These are phyloP conservation scores for Neotoma lepida DNA, from an alignment of 2,113 vertebrate species.

Conservation along the genomic window DNA sequence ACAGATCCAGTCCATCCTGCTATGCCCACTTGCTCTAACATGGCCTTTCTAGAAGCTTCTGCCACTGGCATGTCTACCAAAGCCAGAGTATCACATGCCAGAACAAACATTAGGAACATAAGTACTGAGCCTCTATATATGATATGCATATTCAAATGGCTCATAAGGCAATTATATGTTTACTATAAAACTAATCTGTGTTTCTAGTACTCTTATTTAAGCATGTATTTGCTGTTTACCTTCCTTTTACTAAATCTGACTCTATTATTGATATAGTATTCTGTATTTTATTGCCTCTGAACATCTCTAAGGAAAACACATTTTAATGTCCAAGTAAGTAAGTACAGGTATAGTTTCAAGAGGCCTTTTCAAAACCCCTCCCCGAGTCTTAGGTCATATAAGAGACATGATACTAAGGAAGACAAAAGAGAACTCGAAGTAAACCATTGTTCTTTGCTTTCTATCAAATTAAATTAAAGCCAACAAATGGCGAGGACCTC, in stretches of 20 bases:
- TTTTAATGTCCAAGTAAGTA: constrained; percentile 40
- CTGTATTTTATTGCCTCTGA: constrained; percentile 53
- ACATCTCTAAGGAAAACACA: constrained; percentile 61
- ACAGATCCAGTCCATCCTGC: background rate
- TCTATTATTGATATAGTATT: constrained; percentile 73
- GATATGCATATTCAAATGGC: constrained; percentile 37
- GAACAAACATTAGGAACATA: background rate
- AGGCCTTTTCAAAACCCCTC: constrained; percentile 35
- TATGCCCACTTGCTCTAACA: constrained; percentile 3
- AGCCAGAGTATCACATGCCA: background rate
- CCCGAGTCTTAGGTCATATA: constrained; percentile 27
- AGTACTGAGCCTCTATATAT: background rate
- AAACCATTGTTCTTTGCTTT: constrained; percentile 71
- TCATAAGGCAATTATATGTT: constrained; percentile 53
- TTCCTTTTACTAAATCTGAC: constrained; percentile 52
- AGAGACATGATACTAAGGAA: constrained; percentile 71
- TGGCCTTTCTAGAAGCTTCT: background rate
- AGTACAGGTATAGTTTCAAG: background rate
- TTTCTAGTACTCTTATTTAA: background rate
- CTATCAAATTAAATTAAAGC: constrained; percentile 76
- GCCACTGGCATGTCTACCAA: background rate
- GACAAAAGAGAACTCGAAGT: constrained; percentile 71
- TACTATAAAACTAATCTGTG: constrained; percentile 39
- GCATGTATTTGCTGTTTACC: constrained; percentile 54
- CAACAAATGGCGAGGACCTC: constrained; percentile 59